A percentile compares a stretch with the other conserved stretches of the same genome.
Conservation (phyloP, 2,888 invertebrate species). For the Poecilobothrus nobilitatus region DNA sequence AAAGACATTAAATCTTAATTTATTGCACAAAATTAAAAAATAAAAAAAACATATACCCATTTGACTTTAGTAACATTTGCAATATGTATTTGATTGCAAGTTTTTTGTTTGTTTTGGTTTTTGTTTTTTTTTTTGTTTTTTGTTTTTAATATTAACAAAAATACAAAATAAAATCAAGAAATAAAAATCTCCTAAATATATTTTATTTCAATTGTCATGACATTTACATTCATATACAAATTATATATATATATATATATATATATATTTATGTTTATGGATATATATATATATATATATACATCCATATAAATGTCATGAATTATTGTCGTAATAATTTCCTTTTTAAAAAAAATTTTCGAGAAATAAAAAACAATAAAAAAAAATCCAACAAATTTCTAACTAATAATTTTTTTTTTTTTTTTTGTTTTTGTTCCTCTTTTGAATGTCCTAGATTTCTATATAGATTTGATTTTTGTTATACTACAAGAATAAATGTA, state of each 20-base stretch:
- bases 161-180: no score
- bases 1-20: no score
- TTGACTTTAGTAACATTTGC: no score
- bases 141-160: neutral
- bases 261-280: neutral
- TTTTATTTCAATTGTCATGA: conserved; percentile 3
- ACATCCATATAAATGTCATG: neutral
- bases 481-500: neutral
- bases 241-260: neutral
- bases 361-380: neutral
- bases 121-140: neutral
- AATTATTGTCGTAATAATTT: conserved; percentile 1
- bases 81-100: no score
- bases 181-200: no score
- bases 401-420: neutral
- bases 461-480: neutral
- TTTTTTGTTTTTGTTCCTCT: neutral
- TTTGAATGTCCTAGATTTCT: neutral
- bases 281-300: neutral
- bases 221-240: neutral
- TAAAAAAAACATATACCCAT: no score
- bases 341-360: neutral
- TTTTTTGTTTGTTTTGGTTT: no score
- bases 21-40: no score
- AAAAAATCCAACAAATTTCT: neutral